Evolutionary conservation across 2,113 vertebrate genomes (phyloP).

Genomic region (Nesogale talazaci): DNA sequence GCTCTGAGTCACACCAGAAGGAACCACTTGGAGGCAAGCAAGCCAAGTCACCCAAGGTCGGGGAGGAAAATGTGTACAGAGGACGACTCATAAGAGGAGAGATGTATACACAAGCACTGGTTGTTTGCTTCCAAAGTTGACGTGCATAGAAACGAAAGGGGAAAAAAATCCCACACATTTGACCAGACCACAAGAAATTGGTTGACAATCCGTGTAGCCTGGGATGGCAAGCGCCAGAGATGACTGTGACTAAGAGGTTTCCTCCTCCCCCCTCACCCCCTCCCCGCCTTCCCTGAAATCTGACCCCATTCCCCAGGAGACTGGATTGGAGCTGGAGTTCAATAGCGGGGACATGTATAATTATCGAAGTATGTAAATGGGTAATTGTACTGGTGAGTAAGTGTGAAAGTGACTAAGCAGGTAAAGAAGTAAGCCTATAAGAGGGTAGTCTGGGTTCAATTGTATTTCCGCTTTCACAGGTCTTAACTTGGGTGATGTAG

Average conservation of each 20-base stretch:
- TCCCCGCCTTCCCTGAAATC: neutral
- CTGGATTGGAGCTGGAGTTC: neutral
- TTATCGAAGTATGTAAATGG: neutral
- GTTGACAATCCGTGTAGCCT: constrained; percentile 27
- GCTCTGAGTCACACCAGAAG: constrained; percentile 26
- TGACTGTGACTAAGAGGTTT: neutral
- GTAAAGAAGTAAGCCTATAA: neutral
- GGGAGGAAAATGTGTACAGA: neutral
- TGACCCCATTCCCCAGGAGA: neutral
- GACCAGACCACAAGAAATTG: constrained; percentile 32
- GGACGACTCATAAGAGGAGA: neutral
- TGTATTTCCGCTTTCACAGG: too few relatives aligned
- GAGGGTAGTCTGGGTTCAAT: too few relatives aligned
- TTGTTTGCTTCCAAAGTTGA: constrained; percentile 44
- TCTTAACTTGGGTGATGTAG: too few relatives aligned
- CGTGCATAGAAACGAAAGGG: neutral
- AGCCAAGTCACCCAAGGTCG: neutral
- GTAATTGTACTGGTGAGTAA: neutral
- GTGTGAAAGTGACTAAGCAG: neutral
- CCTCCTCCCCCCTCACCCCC: too few relatives aligned
- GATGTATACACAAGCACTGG: neutral
- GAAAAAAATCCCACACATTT: constrained; percentile 57
- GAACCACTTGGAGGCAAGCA: neutral
- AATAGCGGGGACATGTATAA: neutral
- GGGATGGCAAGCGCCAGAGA: neutral